Conservation (phyloP, 2,113 vertebrate species). For the Clupea harengus region DNA sequence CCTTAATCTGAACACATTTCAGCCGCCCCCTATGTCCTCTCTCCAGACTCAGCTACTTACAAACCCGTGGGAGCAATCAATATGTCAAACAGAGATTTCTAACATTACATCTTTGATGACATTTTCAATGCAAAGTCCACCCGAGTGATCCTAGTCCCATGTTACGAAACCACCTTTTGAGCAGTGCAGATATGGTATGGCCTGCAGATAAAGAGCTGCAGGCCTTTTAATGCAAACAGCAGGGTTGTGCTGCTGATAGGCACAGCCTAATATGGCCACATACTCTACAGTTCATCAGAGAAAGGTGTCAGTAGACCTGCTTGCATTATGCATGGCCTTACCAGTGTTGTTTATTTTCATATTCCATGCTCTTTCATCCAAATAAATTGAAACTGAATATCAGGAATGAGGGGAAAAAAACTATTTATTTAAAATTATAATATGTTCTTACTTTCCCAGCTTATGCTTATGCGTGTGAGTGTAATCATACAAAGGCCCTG, state of each 20-base stretch:
- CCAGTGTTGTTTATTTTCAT: neutral
- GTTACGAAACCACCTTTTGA: conserved; percentile 31
- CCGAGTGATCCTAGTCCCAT: conserved; percentile 27
- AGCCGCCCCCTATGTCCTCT: neutral
- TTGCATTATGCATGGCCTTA: neutral
- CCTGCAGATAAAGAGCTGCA: conserved; percentile 21
- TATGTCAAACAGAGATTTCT: conserved; percentile 31
- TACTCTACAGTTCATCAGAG: neutral
- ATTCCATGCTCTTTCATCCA: neutral
- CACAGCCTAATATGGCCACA: neutral
- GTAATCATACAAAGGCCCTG: neutral
- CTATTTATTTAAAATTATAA: neutral
- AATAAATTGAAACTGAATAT: neutral
- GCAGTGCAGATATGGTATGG: conserved; percentile 21
- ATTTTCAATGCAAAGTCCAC: conserved; percentile 44
- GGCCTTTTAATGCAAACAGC: neutral
- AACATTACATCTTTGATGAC: conserved; percentile 37
- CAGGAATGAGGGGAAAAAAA: too few relatives aligned
- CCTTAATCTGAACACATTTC: neutral
- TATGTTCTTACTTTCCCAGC: neutral
- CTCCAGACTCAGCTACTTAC: neutral
- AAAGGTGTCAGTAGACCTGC: neutral
- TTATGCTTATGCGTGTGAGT: neutral
- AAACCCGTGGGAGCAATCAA: conserved; percentile 23
- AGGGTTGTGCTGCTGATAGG: neutral